phyloP scores from a whole-genome alignment of 2,113 vertebrate species.

The Corvus moneduloides region DNA sequence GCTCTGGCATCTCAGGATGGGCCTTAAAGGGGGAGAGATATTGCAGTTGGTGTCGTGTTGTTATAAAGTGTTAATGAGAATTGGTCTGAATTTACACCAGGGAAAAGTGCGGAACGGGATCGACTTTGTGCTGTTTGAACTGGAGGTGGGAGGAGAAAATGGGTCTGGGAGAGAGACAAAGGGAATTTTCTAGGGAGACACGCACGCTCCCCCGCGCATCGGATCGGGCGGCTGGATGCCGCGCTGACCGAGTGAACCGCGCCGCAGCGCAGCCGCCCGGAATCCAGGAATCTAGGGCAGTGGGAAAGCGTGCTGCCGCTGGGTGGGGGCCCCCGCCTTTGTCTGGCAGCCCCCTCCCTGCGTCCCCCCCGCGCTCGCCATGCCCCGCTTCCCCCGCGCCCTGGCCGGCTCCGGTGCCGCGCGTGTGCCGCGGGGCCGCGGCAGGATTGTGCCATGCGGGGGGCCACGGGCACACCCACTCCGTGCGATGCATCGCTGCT shows the following conservation, averaged over 20 bases:
- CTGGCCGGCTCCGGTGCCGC: neutral
- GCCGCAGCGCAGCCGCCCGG: neutral
- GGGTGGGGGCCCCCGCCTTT: constrained; percentile 1
- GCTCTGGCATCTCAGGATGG: neutral
- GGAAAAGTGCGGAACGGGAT: neutral
- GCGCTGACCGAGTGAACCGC: constrained; percentile 25
- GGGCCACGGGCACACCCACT: constrained; percentile 42
- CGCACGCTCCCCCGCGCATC: neutral
- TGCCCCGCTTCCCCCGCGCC: neutral
- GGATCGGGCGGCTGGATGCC: neutral
- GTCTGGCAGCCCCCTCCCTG: neutral
- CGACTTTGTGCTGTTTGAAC: neutral
- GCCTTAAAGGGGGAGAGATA: neutral
- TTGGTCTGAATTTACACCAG: neutral
- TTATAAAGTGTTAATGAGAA: neutral
- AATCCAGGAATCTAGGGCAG: constrained; percentile 63
- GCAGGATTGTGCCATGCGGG: neutral
- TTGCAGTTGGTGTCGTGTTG: neutral
- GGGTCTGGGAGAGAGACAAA: constrained; percentile 31
- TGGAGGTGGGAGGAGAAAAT: constrained; percentile 30
- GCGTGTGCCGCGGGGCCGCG: neutral
- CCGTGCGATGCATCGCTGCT: neutral
- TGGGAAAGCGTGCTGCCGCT: neutral
- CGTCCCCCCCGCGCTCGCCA: neutral
- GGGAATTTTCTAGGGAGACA: constrained; percentile 44